phyloP scores from a whole-genome alignment of 2,797 vertebrate genomes.

The Coccyzus lansbergi region DNA sequence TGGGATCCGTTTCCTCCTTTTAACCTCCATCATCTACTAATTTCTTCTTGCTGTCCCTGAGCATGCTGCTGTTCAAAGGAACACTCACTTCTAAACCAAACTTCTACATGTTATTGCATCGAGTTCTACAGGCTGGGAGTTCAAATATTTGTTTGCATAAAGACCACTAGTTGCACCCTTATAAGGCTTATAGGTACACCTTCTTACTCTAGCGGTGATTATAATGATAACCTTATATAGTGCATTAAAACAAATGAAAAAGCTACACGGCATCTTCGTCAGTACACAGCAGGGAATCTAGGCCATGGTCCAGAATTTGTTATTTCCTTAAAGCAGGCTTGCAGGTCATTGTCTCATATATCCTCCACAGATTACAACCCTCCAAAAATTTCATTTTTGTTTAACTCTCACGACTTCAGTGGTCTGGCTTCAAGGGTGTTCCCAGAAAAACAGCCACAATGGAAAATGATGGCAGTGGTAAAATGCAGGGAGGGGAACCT shows the following conservation, averaged over 20 bases:
- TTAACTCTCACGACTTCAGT: neutral
- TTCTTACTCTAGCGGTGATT: neutral
- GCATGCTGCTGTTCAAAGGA: neutral
- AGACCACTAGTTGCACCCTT: neutral
- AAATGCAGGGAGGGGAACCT: neutral
- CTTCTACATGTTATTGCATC: neutral
- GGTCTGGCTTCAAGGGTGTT: neutral
- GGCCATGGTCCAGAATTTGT: neutral
- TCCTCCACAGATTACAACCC: neutral
- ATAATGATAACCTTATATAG: neutral
- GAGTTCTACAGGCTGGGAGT: neutral
- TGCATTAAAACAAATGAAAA: neutral
- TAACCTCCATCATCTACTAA: neutral
- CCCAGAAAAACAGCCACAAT: neutral
- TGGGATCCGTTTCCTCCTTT: neutral
- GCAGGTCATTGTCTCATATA: neutral
- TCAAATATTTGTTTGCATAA: neutral
- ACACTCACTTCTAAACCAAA: neutral
- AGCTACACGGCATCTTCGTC: neutral
- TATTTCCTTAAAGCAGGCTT: neutral
- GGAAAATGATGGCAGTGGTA: neutral
- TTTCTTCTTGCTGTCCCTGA: neutral
- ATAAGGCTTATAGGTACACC: neutral
- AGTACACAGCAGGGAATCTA: neutral
- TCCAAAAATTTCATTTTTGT: neutral